These are phyloP conservation scores for Gorsachius goisagi DNA, from an alignment of 2,113 vertebrate species.

Conservation along the genomic window DNA sequence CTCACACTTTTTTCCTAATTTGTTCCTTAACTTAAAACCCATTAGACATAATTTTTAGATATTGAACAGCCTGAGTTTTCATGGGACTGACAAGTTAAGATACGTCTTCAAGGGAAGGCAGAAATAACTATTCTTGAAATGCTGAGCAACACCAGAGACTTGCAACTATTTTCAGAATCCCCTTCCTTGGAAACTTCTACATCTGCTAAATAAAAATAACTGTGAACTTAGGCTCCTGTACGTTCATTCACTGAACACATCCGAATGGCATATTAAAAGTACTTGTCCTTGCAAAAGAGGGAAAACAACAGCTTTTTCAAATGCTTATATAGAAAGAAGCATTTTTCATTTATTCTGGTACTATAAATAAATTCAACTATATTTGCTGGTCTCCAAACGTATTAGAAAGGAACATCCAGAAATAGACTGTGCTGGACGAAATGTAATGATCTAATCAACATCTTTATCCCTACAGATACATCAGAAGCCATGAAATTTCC, in stretches of 20 bases:
- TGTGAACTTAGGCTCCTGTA: background rate
- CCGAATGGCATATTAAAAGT: background rate
- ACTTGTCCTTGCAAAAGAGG: background rate
- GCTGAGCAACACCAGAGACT: background rate
- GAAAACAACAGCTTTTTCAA: background rate
- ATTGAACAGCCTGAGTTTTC: background rate
- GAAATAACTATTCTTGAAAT: constrained; percentile 3
- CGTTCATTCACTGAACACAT: background rate
- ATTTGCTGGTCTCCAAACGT: background rate
- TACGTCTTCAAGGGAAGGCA: background rate
- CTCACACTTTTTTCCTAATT: background rate
- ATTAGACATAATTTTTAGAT: background rate
- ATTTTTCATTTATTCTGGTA: background rate
- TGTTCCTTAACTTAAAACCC: background rate
- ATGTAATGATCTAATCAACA: background rate
- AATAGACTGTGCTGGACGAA: background rate
- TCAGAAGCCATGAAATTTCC: background rate
- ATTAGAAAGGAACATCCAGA: background rate
- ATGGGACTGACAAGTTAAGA: background rate
- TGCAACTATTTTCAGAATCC: constrained; percentile 12
- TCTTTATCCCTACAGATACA: background rate
- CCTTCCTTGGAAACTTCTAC: background rate
- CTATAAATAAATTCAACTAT: background rate
- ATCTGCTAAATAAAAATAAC: constrained; percentile 34
- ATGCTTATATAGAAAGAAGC: background rate